Evolutionary conservation across 2,888 invertebrate species (phyloP), one percentile per base, ranked within the genome.

Genomic region (Encarsia formosa): DNA sequence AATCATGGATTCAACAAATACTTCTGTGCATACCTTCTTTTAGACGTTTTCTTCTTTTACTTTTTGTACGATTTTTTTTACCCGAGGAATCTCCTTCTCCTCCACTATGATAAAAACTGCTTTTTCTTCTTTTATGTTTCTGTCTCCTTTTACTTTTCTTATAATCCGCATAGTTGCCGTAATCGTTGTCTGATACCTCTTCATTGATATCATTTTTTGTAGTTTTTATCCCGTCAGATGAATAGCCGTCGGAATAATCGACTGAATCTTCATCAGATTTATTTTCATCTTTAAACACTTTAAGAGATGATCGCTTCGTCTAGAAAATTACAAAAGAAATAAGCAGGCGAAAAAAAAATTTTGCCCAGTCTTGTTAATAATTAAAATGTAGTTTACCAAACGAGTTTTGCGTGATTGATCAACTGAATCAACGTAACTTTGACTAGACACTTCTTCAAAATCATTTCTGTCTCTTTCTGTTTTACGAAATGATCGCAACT

Each of bases 91-190:
- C 42, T 15, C 47, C 29, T 4, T 52, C 47, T 2, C 42, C 47
- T 4, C 19, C 19, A 22, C 42, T 46, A n/a, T 37, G 41, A 24
- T 53, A 18, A 19, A 48, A 44, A 16, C 41, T 50, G 50, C 34
- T 49, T 45, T 32, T 54, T 46, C 40, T 54, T 53, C 20, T 24
- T 40, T 35, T 57, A 41, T 24, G 32, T 11, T 43, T 44, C 51
- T 52, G 55, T 24, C 32, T 37, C 3, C 15, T 38, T 42, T 54
- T 45, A 18, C 18, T 50, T 22, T 13, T 29, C 6, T 34, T 43
- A n/a, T 50, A 46, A 20, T 22, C 20, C 4, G 34, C 48, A 5
- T 47, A 47, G 39, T 41, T 56, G 31, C 43, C 38, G n/a, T 42
- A 35, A 9, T 54, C 57, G 43, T 57, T 54, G 22, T 45, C 50